Conservation (phyloP, 2,888 invertebrate genomes). For the Cheilosia pagana region DNA sequence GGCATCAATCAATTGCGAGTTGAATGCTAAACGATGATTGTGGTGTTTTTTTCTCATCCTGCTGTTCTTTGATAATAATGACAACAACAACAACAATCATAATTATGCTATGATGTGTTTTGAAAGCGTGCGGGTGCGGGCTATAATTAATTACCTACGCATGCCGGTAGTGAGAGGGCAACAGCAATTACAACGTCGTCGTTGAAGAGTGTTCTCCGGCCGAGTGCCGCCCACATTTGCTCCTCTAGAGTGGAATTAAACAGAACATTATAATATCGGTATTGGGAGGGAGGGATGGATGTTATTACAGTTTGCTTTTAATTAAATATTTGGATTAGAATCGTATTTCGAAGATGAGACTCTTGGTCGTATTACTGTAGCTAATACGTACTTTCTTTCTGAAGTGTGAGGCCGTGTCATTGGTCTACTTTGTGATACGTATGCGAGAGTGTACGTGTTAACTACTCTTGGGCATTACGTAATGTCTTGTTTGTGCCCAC, state of each 20-base stretch:
- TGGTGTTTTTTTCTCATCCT: slow-evolving; percentile 24
- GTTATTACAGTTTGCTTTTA: slow-evolving; percentile 40
- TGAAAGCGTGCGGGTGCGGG: slow-evolving; percentile 61
- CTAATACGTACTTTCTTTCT: slow-evolving; percentile 1
- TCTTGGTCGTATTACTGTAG: too few relatives aligned
- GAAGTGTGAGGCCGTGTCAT: not conserved
- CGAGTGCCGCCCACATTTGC: slow-evolving; percentile 41
- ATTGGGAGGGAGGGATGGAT: slow-evolving; percentile 22
- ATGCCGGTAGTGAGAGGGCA: slow-evolving; percentile 55
- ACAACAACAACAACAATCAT: slow-evolving; percentile 54
- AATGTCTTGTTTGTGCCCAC: slow-evolving; percentile 24
- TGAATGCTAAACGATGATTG: slow-evolving; percentile 44
- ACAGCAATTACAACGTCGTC: slow-evolving; percentile 51
- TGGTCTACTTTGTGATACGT: not conserved
- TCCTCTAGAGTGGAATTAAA: slow-evolving; percentile 17
- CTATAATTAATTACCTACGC: slow-evolving; percentile 65
- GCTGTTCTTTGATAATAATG: slow-evolving; percentile 56
- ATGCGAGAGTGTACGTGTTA: not conserved
- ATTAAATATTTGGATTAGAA: slow-evolving; percentile 35
- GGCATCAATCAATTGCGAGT: slow-evolving; percentile 64
- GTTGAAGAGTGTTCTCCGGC: slow-evolving; percentile 6
- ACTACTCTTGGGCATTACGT: slow-evolving; percentile 52
- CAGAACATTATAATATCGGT: slow-evolving; percentile 24
- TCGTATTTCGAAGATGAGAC: not conserved
- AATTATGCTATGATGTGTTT: slow-evolving; percentile 58